Evolutionary conservation across 2,888 invertebrate species (phyloP).

Genomic region (Sminthurides aquaticus): DNA sequence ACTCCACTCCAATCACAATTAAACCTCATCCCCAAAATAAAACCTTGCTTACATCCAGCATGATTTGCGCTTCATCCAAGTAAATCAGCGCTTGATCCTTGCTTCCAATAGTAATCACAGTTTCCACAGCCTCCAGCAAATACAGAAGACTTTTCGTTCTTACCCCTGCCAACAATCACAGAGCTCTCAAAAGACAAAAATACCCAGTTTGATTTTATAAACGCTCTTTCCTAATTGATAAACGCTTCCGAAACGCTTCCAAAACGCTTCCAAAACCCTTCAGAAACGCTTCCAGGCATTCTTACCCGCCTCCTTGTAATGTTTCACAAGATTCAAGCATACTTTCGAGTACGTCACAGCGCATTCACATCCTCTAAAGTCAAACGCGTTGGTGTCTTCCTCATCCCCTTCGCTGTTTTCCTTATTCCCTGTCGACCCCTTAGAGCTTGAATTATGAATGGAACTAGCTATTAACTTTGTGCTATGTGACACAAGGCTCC

Average conservation of each 20-base stretch:
- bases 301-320: slow-evolving; percentile 32
- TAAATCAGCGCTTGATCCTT: slow-evolving; percentile 36
- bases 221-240: too few species aligned
- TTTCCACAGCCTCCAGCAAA: slow-evolving; percentile 36
- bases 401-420: not conserved
- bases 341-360: slow-evolving; percentile 34
- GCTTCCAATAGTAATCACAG: slow-evolving; percentile 34
- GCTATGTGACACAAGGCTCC: not conserved
- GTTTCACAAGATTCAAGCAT: slow-evolving; percentile 36
- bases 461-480: not conserved
- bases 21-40: not conserved
- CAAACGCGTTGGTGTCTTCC: slow-evolving; percentile 18
- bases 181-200: too few species aligned
- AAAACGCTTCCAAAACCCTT: not conserved
- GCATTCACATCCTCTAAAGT: slow-evolving; percentile 39
- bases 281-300: not conserved
- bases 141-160: slow-evolving; percentile 34
- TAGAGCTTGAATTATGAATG: not conserved
- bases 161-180: not conserved
- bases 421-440: not conserved
- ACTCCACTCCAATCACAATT: not conserved
- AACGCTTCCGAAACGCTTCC: too few species aligned
- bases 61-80: slow-evolving; percentile 35
- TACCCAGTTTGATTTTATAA: too few species aligned
- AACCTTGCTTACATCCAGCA: slow-evolving; percentile 21